Evolutionary conservation across 2,888 invertebrate genomes (phyloP).

Genomic region (Tetanocera ferruginea): DNA sequence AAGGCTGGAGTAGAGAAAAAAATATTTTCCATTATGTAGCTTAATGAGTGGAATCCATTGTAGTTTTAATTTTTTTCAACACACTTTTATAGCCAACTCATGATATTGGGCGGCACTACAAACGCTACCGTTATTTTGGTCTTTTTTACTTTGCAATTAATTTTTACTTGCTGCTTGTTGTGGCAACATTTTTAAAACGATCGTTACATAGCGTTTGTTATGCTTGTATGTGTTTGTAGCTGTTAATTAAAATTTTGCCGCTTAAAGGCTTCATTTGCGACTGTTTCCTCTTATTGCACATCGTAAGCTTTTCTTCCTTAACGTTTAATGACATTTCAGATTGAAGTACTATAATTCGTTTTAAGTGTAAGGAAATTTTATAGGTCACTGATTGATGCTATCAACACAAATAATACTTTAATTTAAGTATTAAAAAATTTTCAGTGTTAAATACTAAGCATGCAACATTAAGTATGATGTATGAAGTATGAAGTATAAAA

Average conservation of each 20-base stretch:
- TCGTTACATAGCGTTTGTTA: background rate
- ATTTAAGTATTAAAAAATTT: too few species aligned
- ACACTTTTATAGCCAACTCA: background rate
- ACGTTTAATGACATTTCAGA: too few species aligned
- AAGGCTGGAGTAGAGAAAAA: background rate
- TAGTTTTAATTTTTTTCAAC: background rate
- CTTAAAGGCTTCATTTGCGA: background rate
- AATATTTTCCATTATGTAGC: background rate
- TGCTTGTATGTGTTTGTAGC: conserved; percentile 1
- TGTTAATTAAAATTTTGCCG: conserved; percentile 7
- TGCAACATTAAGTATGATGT: too few species aligned
- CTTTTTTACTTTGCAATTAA: background rate
- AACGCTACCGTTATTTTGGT: too few species aligned
- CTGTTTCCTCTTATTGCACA: background rate
- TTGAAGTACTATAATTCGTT: too few species aligned
- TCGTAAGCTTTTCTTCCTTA: too few species aligned
- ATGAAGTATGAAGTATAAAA: too few species aligned
- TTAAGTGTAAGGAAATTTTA: too few species aligned
- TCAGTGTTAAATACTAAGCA: too few species aligned
- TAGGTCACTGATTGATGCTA: too few species aligned
- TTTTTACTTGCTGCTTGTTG: background rate
- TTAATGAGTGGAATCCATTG: conserved; percentile 14
- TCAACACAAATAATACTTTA: too few species aligned
- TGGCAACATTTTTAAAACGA: background rate
- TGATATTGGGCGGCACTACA: too few species aligned